phyloP scores from a whole-genome alignment of 1,140 invertebrate species.

The Ostrea denselamellosa region DNA sequence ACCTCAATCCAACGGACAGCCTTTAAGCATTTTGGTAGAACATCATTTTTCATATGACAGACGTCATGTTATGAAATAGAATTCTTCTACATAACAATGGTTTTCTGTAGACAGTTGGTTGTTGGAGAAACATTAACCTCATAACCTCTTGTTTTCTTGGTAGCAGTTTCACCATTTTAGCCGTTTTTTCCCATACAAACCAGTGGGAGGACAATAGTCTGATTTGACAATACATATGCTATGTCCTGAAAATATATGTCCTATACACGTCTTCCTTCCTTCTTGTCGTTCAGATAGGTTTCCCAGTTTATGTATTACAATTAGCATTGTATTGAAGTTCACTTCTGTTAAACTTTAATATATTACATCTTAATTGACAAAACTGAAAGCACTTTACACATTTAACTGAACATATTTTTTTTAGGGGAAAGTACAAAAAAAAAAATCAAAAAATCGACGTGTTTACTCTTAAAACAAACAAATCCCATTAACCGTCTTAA shows the following conservation, averaged over 20 bases:
- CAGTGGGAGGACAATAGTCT: not conserved
- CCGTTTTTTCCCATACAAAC: not conserved
- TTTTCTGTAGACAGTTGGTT: not conserved
- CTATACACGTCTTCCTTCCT: too few relatives aligned
- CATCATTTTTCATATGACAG: slow-evolving; percentile 4
- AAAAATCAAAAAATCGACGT: too few relatives aligned
- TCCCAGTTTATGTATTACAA: too few relatives aligned
- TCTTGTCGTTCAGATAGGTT: too few relatives aligned
- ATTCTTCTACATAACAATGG: not conserved
- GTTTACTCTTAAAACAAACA: not conserved
- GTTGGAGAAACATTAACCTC: slow-evolving; percentile 22
- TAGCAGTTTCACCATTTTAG: not conserved
- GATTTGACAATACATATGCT: too few relatives aligned
- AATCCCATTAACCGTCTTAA: not conserved
- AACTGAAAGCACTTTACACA: too few relatives aligned
- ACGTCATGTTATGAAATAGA: slow-evolving; percentile 20
- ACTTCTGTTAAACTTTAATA: too few relatives aligned
- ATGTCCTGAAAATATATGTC: too few relatives aligned
- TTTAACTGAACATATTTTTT: too few relatives aligned
- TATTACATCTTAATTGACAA: too few relatives aligned
- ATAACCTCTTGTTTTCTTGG: slow-evolving; percentile 24
- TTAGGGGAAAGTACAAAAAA: too few relatives aligned
- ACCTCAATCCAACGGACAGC: not conserved
- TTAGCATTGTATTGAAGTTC: too few relatives aligned
- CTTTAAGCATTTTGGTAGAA: slow-evolving; percentile 18